Conservation (phyloP, 2,888 invertebrate species). For the Temnothorax rugatulus region DNA sequence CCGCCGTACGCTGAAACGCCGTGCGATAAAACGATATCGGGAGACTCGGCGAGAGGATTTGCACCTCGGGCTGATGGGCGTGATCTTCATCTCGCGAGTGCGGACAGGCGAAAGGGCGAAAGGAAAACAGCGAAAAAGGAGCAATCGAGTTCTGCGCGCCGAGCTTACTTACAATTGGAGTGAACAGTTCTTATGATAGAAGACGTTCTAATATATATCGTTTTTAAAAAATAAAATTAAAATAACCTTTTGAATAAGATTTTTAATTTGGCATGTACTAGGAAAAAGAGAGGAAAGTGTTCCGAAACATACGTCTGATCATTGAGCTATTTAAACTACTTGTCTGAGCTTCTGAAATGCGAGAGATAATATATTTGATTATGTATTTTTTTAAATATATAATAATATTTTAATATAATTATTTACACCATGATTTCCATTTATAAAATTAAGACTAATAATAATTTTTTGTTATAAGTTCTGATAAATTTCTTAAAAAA, state of each 20-base stretch:
- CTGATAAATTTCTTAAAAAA: background rate
- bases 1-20: conserved; percentile 26
- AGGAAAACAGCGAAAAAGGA: conserved; percentile 55
- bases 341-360: background rate
- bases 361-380: background rate
- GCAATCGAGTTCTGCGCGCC: background rate
- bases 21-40: conserved; percentile 55
- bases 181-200: background rate
- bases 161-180: background rate
- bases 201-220: background rate
- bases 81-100: conserved; percentile 72
- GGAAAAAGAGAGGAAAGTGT: conserved; percentile 38
- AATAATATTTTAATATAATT: background rate
- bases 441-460: background rate
- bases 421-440: background rate
- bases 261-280: background rate
- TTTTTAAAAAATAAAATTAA: background rate
- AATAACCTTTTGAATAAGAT: background rate
- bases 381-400: background rate
- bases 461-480: background rate
- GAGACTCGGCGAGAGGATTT: conserved; percentile 66
- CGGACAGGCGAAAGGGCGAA: conserved; percentile 67
- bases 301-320: conserved; percentile 30
- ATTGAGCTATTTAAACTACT: conserved; percentile 4
- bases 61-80: conserved; percentile 66